These are phyloP conservation scores for Drosophila austrosaltans DNA, from an alignment of 2,888 invertebrate genomes.

Conservation along the genomic window DNA sequence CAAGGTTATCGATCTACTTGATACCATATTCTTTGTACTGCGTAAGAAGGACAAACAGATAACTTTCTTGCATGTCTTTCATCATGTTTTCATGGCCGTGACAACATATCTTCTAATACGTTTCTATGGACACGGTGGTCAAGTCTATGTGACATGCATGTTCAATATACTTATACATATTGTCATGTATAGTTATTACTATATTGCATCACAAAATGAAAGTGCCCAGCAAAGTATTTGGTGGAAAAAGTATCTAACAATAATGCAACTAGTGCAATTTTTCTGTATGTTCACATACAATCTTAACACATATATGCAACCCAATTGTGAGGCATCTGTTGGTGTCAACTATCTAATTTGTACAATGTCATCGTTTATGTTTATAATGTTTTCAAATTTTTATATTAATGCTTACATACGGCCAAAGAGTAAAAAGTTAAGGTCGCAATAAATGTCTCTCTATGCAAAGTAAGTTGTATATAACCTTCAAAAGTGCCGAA, in stretches of 20 bases:
- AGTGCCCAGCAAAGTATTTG: slow-evolving; percentile 30
- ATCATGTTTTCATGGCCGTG: slow-evolving; percentile 51
- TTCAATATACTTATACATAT: slow-evolving; percentile 46
- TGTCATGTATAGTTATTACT: slow-evolving; percentile 58
- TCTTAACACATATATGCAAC: slow-evolving; percentile 34
- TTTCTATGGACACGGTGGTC: slow-evolving; percentile 52
- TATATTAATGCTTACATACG: slow-evolving; percentile 39
- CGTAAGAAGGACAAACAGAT: slow-evolving; percentile 58
- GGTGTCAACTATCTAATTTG: slow-evolving; percentile 14
- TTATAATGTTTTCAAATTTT: slow-evolving; percentile 54
- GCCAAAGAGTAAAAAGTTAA: slow-evolving; percentile 11
- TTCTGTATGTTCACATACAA: slow-evolving; percentile 34
- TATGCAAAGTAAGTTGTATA: not conserved
- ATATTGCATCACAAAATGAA: slow-evolving; percentile 32
- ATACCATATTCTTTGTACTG: slow-evolving; percentile 59
- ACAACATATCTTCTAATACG: slow-evolving; percentile 26
- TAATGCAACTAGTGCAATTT: slow-evolving; percentile 53
- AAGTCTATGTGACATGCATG: slow-evolving; percentile 30
- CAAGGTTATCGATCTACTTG: slow-evolving; percentile 54
- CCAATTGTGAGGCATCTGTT: slow-evolving; percentile 29
- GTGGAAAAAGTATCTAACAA: slow-evolving; percentile 54
- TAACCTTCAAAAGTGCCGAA: too few relatives aligned
- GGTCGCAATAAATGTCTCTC: not conserved
- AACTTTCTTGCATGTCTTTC: slow-evolving; percentile 51
- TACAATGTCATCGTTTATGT: slow-evolving; percentile 35